Percentiles rank a stretch among this genome's conserved stretches.
Conservation (phyloP, 2,797 vertebrate genomes). For the Enteromius treurensis region DNA sequence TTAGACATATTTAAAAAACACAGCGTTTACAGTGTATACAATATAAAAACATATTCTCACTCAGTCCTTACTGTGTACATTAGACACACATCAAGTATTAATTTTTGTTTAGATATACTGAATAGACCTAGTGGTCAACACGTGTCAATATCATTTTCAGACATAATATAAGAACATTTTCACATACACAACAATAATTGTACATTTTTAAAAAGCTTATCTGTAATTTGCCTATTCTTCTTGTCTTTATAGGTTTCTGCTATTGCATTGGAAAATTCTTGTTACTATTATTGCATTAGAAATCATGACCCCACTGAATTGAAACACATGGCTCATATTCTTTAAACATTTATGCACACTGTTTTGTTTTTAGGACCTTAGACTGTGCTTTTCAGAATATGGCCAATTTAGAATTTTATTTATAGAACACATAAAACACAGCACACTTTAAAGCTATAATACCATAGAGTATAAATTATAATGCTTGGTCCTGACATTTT, state of each 20-base stretch:
- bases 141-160: slow-evolving; percentile 1
- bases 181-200: slow-evolving; percentile 17
- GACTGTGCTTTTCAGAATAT: slow-evolving; percentile 15
- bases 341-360: slow-evolving; percentile 5
- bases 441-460: slow-evolving; percentile 13
- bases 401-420: neutral
- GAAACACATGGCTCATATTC: slow-evolving; percentile 6
- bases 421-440: neutral
- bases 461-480: neutral
- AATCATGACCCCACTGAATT: slow-evolving; percentile 20
- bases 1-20: slow-evolving; percentile 9
- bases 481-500: neutral
- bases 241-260: neutral
- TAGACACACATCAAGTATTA: slow-evolving; percentile 31
- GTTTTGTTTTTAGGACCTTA: slow-evolving; percentile 15
- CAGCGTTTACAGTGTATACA: neutral
- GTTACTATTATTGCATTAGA: slow-evolving; percentile 30
- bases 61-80: slow-evolving; percentile 8
- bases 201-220: neutral
- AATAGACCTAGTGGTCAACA: neutral
- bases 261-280: slow-evolving; percentile 28
- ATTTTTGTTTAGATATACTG: neutral
- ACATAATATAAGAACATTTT: slow-evolving; percentile 7
- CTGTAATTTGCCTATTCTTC: neutral
- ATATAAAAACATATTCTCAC: slow-evolving; percentile 3